Conservation (phyloP, 2,113 vertebrate genomes). For the Sinocyclocheilus grahami region DNA sequence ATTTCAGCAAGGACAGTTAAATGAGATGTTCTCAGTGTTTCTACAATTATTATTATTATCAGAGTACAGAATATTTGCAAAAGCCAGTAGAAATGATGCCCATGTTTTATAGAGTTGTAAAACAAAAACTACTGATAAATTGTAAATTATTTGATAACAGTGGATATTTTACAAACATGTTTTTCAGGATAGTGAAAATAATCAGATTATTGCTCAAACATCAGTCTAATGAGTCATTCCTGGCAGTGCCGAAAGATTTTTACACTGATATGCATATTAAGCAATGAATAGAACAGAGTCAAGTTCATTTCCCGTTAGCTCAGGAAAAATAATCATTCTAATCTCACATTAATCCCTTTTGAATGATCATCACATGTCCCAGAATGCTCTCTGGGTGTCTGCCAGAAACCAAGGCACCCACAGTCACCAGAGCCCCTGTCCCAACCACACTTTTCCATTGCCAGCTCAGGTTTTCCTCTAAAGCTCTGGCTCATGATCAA, state of each 20-base stretch:
- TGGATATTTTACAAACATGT: neutral
- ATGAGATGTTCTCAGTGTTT: constrained; percentile 16
- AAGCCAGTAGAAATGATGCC: constrained; percentile 38
- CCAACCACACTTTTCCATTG: neutral
- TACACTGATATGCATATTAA: neutral
- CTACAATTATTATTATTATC: constrained; percentile 25
- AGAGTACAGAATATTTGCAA: neutral
- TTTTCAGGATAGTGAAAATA: neutral
- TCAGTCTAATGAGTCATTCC: neutral
- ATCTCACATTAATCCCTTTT: constrained; percentile 48
- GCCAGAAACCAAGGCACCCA: neutral
- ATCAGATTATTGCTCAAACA: neutral
- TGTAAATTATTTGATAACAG: neutral
- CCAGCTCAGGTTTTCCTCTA: neutral
- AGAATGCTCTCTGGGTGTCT: constrained; percentile 25
- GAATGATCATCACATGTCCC: constrained; percentile 25
- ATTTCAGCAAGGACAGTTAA: constrained; percentile 5
- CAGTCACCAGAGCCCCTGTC: neutral
- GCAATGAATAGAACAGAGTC: constrained; percentile 5
- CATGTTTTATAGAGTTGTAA: constrained; percentile 4
- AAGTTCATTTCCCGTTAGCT: constrained; percentile 16
- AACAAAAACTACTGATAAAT: neutral
- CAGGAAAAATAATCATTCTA: constrained; percentile 10
- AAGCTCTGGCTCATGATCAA: constrained; percentile 5
- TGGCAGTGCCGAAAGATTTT: constrained; percentile 27